Evolutionary conservation across 2,888 invertebrate genomes (phyloP), one percentile per base, ranked within the genome.

Genomic region (Strigamia transsilvanica): DNA sequence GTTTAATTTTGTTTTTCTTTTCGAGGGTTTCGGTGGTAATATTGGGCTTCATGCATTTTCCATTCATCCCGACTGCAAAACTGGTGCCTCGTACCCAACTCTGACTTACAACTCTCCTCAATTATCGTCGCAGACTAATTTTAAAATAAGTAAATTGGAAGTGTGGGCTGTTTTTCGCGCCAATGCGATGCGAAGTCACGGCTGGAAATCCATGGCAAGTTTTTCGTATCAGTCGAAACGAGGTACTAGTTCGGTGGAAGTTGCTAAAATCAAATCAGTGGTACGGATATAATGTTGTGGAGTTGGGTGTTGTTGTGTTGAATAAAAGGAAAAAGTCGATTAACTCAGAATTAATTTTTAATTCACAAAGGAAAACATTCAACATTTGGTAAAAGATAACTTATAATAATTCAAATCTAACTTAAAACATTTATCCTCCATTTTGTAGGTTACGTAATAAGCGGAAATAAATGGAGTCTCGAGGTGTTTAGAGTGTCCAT

Each of bases 311-410:
- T 46, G 46, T 46, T 15, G 56, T 56, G 9, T 18, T 56, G 1
- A 56, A 18, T 56, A 56, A 18, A n/a, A n/a, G 15, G 21, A 21
- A 18, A 9, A 18, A 56, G 2, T 18, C 5, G 2, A 27, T 23
- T 27, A 73, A 73, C 32, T 73, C 32, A 73, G 73, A 73, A 73
- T 73, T 73, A 56, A n/a, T 73, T 73, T 73, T 73, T 73, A 73
- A 73, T 73, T 73, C 73, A 73, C 73, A 73, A 73, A 73, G 73
- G 73, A 73, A 73, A 73, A 73, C 73, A 73, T 27, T 73, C 32
- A 73, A 73, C 73, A 73, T 73, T 73, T 27, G 73, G 73, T 73
- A 73, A 73, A n/a, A 73, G 73, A 73, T 32, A 73, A 32, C 32
- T 73, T n/a, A 73, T 32, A 32, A 23, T 73, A 73, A n/a, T 27